Evolutionary conservation across 30 jellyfish, hydroid and myxozoan species (phyloP).

Genomic region (Chrysaora quinquecirrha): DNA sequence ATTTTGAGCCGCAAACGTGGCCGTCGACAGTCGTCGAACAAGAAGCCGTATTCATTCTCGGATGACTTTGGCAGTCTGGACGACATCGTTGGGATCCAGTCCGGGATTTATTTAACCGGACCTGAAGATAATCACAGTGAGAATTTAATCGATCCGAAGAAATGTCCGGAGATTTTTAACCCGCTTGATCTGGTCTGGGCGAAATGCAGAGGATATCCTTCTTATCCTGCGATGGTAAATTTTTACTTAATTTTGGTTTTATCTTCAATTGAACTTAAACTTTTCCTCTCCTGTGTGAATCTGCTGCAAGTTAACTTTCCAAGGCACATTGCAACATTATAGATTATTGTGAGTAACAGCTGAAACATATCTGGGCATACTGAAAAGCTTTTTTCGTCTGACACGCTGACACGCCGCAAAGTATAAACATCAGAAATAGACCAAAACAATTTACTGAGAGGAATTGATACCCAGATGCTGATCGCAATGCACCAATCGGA

Average conservation of each 20-base stretch:
- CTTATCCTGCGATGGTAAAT: constrained; percentile 99
- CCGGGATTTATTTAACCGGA: constrained; percentile 84
- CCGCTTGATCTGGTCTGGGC: constrained; percentile 98
- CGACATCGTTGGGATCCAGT: constrained; percentile 83
- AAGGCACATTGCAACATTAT: too few species aligned
- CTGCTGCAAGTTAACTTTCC: too few species aligned
- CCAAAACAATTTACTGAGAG: too few species aligned
- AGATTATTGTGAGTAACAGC: too few species aligned
- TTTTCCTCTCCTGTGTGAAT: too few species aligned
- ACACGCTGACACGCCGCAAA: too few species aligned
- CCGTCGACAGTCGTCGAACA: constrained; percentile 68
- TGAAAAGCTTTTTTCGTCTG: too few species aligned
- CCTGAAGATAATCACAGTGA: constrained; percentile 79
- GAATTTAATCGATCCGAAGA: constrained; percentile 83
- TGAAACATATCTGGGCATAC: too few species aligned
- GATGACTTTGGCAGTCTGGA: constrained; percentile 83
- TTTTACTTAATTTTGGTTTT: neutral
- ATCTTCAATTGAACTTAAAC: too few species aligned
- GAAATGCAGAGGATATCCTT: constrained; percentile 98
- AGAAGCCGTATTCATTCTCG: constrained; percentile 56
- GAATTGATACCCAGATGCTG: too few species aligned
- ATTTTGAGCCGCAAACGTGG: constrained; percentile 77
- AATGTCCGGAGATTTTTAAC: constrained; percentile 67
- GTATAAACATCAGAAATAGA: too few species aligned
- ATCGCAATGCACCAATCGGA: too few species aligned